Evolutionary conservation across 2,888 invertebrate genomes (phyloP).

Genomic region (Anthophora plumipes): DNA sequence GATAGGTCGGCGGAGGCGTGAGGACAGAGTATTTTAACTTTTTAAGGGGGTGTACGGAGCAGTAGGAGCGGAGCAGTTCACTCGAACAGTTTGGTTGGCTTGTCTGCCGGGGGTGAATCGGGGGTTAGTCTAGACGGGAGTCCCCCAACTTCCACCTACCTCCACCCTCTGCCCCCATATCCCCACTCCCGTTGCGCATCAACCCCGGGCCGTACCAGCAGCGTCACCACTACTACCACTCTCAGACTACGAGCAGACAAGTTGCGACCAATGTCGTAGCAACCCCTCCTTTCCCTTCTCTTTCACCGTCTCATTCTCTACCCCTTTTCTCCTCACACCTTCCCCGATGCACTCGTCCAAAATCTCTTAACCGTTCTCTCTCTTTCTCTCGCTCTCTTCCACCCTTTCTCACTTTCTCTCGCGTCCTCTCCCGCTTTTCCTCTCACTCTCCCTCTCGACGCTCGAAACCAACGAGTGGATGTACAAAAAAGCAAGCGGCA

Average conservation of each 20-base stretch:
- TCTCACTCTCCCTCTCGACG: slow-evolving; percentile 21
- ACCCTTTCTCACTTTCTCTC: not conserved
- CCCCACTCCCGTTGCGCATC: slow-evolving; percentile 48
- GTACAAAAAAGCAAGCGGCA: slow-evolving; percentile 53
- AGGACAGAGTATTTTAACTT: slow-evolving; percentile 82
- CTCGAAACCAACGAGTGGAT: slow-evolving; percentile 63
- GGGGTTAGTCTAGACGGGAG: slow-evolving; percentile 83
- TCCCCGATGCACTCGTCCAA: slow-evolving; percentile 78
- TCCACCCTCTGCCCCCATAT: slow-evolving; percentile 58
- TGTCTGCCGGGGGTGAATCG: slow-evolving; percentile 79
- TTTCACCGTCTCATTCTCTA: slow-evolving; percentile 34
- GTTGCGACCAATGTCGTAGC: slow-evolving; percentile 82
- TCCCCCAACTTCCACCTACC: slow-evolving; percentile 75
- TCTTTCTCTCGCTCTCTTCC: slow-evolving; percentile 5
- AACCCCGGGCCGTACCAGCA: slow-evolving; percentile 62
- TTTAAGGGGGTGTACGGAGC: slow-evolving; percentile 75
- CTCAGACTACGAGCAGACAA: slow-evolving; percentile 81
- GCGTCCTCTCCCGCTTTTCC: slow-evolving; percentile 33
- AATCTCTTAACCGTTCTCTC: slow-evolving; percentile 78
- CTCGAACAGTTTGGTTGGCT: slow-evolving; percentile 83
- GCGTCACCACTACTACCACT: slow-evolving; percentile 60
- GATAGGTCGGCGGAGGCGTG: slow-evolving; percentile 70
- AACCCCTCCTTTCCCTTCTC: slow-evolving; percentile 51
- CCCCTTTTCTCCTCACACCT: slow-evolving; percentile 51
- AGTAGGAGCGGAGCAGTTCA: slow-evolving; percentile 78